Base-by-base conservation (phyloP, 1,140 invertebrate species). In the Calephelis virginiensis region DNA sequence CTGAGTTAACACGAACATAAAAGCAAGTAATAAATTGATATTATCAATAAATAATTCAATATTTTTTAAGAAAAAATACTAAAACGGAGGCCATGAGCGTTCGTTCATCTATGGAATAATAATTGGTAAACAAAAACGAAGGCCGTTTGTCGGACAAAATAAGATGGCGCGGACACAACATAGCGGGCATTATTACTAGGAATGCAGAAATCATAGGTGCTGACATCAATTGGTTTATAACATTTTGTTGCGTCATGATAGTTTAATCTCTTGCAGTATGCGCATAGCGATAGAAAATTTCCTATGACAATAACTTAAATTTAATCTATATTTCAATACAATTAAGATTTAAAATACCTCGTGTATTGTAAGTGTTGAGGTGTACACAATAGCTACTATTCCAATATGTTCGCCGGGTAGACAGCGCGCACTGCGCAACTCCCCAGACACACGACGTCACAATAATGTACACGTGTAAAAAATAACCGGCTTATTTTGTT, bases 361-460 rank as follows among this genome's bases (percentile, higher is more conserved):
- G 69, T 8, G 11, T 48, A 66, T 61, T 46, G 72, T 66, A 63
- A 64, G 68, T 68, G 74, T 75, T 73, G 76, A 77, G 83, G 80
- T 84, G 74, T 80, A 64, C 74, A 8, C 64, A 61, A 66, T 60
- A 78, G 60, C 76, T 77, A 67, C 71, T 67, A 61, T 46, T 53
- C 14, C 12, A 48, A 61, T 83, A 86, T 90, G 86, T 60, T 78
- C 37, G 75, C 88, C 86, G 74, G 80, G 86, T 90, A 74, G 60
- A 67, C 84, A 87, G 85, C 88, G 88, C 88, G 88, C 85, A 90
- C 83, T 89, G 88, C 88, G 88, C 88, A 90, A 90, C 86, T 90
- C 88, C 85, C 85, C 80, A 83, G 85, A 86, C 81, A 86, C 78
- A 84, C 82, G 77, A 85, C 83, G 86, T 86, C 82, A 82, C 73